Base-by-base conservation (phyloP, 1,140 invertebrate species). In the Lucilia cuprina region DNA sequence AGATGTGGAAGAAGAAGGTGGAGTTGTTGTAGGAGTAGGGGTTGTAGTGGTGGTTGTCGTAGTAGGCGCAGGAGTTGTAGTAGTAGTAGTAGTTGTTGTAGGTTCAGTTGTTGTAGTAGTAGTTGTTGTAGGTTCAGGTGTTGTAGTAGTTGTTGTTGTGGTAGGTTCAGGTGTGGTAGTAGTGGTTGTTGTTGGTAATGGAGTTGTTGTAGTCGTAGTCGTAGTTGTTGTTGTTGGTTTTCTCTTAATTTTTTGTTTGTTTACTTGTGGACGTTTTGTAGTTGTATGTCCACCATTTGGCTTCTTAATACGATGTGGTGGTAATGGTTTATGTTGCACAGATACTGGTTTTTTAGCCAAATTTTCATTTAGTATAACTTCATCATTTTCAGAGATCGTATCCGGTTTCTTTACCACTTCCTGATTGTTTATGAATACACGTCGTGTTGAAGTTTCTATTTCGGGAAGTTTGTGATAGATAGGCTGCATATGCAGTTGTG, bases 371-470 rank as follows among this genome's bases (percentile, higher is more conserved):
- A 74, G 25, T 2, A 82, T 25, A 0, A 74, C 19, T 77, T 86
- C 85, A 8, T 82, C 21, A 9, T 60, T 30, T 21, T 83, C 82
- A 2, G 7, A 41, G 0, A 41, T 83, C 21, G 82, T 85, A 8
- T 85, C 85, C 19, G 88, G 85, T 30, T 85, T 87, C 17, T 90
- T 88, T 10, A 90, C 85, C 5, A 90, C 84, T 83, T 91, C 88
- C 65, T 91, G 86, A 50, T 91, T 89, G 84, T 89, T 89, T 74
- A 89, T 86, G 82, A 90, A 90, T 1, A 91, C 86, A 4, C 88
- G 86, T 3, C 87, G 85, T 0, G 89, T 90, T 30, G 87, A 89
- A 12, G 89, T 87, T 55, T 90, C 88, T 3, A 86, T 85, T 0
- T 89, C 88, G 5, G 89, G 86, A 19, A 86, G 82, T 30, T 90